Base-by-base conservation (phyloP, 2,113 vertebrate species). In the Myotis yumanensis region DNA sequence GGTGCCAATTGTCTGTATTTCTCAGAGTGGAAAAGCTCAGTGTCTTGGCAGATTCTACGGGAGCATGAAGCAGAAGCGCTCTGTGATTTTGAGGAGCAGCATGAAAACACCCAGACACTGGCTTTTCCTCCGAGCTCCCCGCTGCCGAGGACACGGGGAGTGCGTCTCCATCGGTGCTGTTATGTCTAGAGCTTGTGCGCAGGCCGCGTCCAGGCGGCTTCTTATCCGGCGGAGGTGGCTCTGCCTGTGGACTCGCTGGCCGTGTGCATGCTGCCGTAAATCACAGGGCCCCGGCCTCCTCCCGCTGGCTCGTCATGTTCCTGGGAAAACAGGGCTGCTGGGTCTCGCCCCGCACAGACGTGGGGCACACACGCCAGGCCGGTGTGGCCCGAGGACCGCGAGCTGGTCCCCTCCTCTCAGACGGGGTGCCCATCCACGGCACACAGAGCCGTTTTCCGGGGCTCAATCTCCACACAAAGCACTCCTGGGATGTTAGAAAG, bases 261-360 rank as follows among this genome's bases (percentile, higher is more conserved):
- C 89, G 93, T 35, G 95, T 76, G 62, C 66, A 46, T 7, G 4
- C 7, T 1, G 22, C 37, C 94, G 18, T 81, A 81, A 94, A 97
- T 86, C 25, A 80, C 10, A 7, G 3, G 77, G 40, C 17, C 96
- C 97, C 75, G 7, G 10, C 80, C 86, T 66, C 92, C 91, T 96
- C 77, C 94, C 1, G 10, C 0, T 40, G 82, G 86, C 40, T 91
- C 66, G 11, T 75, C 75, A 2, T 90, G 89, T 94, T 83, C 72
- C 84, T 84, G 89, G 82, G 66, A 82, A 94, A 82, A 1, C 40
- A 48, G n/a, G 14, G 30, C 76, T 59, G 2, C 68, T 48, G 76
- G 69, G 30, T 32, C 15, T 75, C 16, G 51, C 57, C 81, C 95
- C 82, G 18, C 10, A 7, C 59, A 91, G 4, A 43, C 59, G 92